Percentiles rank a stretch among this genome's conserved stretches.
Conservation (phyloP, 2,113 vertebrate species). For the Galeopterus variegatus region DNA sequence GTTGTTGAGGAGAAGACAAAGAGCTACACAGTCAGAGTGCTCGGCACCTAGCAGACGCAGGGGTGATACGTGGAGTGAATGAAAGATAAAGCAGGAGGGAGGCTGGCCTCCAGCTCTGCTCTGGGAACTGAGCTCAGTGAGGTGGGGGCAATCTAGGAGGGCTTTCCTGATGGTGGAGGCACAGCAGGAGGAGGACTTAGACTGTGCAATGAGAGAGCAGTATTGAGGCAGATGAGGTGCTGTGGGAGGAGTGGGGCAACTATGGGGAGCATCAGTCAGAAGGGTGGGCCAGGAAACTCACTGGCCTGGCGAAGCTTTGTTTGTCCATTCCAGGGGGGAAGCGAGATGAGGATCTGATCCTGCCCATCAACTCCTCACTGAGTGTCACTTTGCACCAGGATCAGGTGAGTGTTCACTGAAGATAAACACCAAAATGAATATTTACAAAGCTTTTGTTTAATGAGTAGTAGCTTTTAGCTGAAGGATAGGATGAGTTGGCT, state of each 20-base stretch:
- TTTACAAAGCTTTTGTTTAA: background rate
- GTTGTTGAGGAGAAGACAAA: background rate
- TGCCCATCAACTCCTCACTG: slow-evolving; percentile 97
- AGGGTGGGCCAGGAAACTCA: background rate
- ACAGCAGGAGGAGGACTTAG: background rate
- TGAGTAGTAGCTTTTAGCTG: background rate
- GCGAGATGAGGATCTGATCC: slow-evolving; percentile 94
- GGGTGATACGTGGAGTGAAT: background rate
- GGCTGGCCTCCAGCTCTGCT: background rate
- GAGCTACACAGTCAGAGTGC: background rate
- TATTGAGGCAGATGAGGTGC: background rate
- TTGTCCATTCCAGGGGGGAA: slow-evolving; percentile 94
- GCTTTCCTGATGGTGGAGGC: background rate
- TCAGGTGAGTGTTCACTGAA: slow-evolving; percentile 89
- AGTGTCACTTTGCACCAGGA: slow-evolving; percentile 97
- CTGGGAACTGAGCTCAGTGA: background rate
- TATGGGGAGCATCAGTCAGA: too few relatives aligned
- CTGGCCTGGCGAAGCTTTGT: background rate
- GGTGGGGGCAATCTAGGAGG: background rate
- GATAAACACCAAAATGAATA: too few relatives aligned
- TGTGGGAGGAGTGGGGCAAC: too few relatives aligned
- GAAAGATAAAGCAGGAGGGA: background rate
- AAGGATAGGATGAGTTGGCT: background rate
- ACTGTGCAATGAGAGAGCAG: background rate
- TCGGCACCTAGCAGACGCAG: background rate